Base-by-base conservation (phyloP, 2,113 vertebrate genomes). In the Pelecanoides urinatrix region DNA sequence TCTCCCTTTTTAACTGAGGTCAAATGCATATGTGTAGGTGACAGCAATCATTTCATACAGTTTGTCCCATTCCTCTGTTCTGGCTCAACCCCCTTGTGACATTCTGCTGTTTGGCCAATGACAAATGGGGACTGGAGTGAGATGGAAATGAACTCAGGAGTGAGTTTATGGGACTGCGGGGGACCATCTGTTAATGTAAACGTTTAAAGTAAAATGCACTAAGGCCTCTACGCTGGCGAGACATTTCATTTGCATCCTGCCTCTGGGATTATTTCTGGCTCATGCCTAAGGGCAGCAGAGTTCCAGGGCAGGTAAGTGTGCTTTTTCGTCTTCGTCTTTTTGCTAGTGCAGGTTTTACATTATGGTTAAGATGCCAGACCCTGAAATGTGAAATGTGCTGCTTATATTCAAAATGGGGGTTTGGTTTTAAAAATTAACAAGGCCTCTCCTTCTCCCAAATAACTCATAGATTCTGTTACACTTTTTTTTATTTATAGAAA, bases 111-210 rank as follows among this genome's bases (percentile, higher is more conserved):
- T 92, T 0, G 7, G 34, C 77, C 29, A 47, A 65, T 98, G 97
- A 98, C 90, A 90, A 98, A 98, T 98, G 92, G 56, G 88, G 44
- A 88, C 92, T 92, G 90, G 94, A 97, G 91, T 92, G 95, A 97
- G 88, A 96, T 89, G 91, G 96, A 97, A 98, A 98, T 96, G 93
- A 98, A 97, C 97, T 97, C 76, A 75, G 94, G 95, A 97, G 92
- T 13, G 55, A 96, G 96, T 98, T 98, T 97, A 98, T 98, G 93
- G 97, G 96, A 96, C 98, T 97, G 91, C 11, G 1, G 96, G 97
- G 98, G 92, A 97, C 97, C 97, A 98, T 98, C 97, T 98, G 97
- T 98, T 98, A 98, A 97, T 97, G 97, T 98, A 98, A 98, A 98
- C 97, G 97, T 98, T 98, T 98, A 98, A 98, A 97, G 97, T 97